Percentiles rank a stretch among this genome's conserved stretches.
Evolutionary conservation across 2,888 invertebrate genomes (phyloP).

Genomic region (Apeira syringaria): DNA sequence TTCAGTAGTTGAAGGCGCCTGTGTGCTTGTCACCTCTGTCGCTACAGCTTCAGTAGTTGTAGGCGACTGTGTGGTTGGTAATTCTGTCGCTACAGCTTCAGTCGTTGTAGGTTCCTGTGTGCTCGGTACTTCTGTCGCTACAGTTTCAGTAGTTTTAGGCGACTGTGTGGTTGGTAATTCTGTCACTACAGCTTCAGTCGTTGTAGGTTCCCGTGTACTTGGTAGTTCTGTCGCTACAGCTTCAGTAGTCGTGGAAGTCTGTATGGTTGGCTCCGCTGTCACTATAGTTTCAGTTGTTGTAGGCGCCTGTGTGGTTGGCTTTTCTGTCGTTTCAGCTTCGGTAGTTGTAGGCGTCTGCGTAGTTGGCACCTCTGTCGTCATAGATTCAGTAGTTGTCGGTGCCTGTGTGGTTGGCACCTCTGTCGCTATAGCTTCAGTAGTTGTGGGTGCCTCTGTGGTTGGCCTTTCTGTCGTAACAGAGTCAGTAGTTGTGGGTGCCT

Average conservation of each 20-base stretch:
- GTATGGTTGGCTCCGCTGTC: too few relatives aligned
- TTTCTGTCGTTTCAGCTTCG: not conserved
- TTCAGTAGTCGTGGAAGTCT: constrained; percentile 7
- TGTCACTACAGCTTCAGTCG: too few relatives aligned
- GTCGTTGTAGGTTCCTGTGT: not conserved
- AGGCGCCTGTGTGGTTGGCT: not conserved
- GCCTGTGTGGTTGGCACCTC: not conserved
- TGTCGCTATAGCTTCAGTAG: not conserved
- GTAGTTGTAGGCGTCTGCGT: not conserved
- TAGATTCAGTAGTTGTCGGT: not conserved
- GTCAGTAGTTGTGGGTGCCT: not conserved
- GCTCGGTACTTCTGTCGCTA: not conserved
- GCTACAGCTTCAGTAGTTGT: constrained; percentile 4
- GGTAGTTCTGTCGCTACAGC: not conserved
- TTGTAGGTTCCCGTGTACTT: too few relatives aligned
- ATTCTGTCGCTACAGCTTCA: constrained; percentile 10
- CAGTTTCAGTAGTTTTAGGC: not conserved
- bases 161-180: constrained; percentile 3
- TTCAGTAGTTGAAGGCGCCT: not conserved
- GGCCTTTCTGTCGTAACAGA: not conserved
- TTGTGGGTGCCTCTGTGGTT: constrained; percentile 7
- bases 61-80: constrained; percentile 2
- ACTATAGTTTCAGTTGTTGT: not conserved
- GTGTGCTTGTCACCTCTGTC: constrained; percentile 9
- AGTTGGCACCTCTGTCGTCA: not conserved